phyloP scores from a whole-genome alignment of 2,113 vertebrate genomes.

The Himantopus leucocephalus region DNA sequence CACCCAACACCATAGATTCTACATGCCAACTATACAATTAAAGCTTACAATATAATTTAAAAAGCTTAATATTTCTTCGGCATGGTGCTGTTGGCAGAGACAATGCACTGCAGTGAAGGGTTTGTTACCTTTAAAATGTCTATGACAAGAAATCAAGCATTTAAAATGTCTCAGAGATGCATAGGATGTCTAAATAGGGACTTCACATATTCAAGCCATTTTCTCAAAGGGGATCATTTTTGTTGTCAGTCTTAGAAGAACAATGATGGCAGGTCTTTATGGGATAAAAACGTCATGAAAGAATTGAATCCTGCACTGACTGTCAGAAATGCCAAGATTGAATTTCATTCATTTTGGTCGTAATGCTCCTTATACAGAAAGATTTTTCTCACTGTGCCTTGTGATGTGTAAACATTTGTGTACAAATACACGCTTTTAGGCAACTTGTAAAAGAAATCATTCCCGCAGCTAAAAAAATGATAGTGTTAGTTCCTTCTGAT shows the following conservation, averaged over 20 bases:
- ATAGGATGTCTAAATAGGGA: not conserved
- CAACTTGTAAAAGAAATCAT: not conserved
- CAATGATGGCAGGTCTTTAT: slow-evolving; percentile 8
- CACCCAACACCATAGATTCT: not conserved
- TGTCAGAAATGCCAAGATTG: not conserved
- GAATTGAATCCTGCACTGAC: not conserved
- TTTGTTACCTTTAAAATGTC: not conserved
- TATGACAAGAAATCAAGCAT: not conserved
- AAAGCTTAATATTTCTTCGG: not conserved
- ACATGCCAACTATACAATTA: not conserved
- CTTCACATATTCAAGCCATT: not conserved
- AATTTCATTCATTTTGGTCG: not conserved
- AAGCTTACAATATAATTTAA: not conserved
- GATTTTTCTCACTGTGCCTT: not conserved
- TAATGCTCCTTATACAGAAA: not conserved
- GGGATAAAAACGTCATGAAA: not conserved
- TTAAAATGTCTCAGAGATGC: not conserved
- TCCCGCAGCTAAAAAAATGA: not conserved
- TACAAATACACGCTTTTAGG: not conserved
- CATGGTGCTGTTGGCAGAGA: not conserved
- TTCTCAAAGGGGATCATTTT: slow-evolving; percentile 22
- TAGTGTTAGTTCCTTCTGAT: not conserved
- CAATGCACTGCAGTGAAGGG: not conserved
- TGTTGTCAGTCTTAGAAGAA: slow-evolving; percentile 1
- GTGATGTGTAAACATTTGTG: not conserved